Evolutionary conservation across 2,888 invertebrate species (phyloP), one percentile per base, ranked within the genome.

Genomic region (Aricia artaxerxes): DNA sequence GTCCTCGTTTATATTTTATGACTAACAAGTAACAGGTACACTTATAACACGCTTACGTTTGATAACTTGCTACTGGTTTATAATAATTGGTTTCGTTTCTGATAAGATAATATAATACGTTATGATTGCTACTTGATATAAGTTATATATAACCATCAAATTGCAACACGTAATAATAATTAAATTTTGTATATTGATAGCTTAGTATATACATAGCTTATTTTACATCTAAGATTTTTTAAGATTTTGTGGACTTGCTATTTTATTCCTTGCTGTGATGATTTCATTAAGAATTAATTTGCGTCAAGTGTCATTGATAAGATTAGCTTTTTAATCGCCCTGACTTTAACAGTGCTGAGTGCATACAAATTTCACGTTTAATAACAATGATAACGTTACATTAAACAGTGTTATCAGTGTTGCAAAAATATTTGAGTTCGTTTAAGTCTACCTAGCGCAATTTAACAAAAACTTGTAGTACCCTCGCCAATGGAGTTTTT

Each of bases 301-400:
- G 13, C 69, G 35, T 35, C 69, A 69, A 69, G 38, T 69, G 35
- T 69, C 57, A 60, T 35, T 77, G 77, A 77, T 40, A 77, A 60
- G 61, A 57, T 60, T 61, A 57, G 35, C 69, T 69, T 69, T 35
- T 69, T 69, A 69, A 69, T 69, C 69, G 69, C 4, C 4, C 69
- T 69, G 69, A 35, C 16, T 69, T 38, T 16, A 69, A 16, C 69
- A 69, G 4, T 69, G 24, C 24, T 24, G 24, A 24, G 24, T 24
- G 69, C 35, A 69, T 13, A 64, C 64, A 61, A 61, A 61, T 61
- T 61, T 61, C 61, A 61, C 61, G 0, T 64, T 64, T 64, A 64
- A 64, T 64, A 31, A 64, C 24, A 64, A 31, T 24, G 64, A 64
- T 24, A 61, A 61, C 61, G 24, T 61, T 61, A 61, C 61, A 61